phyloP scores from a whole-genome alignment of 2,797 vertebrate species.

The Acanthurus tractus region DNA sequence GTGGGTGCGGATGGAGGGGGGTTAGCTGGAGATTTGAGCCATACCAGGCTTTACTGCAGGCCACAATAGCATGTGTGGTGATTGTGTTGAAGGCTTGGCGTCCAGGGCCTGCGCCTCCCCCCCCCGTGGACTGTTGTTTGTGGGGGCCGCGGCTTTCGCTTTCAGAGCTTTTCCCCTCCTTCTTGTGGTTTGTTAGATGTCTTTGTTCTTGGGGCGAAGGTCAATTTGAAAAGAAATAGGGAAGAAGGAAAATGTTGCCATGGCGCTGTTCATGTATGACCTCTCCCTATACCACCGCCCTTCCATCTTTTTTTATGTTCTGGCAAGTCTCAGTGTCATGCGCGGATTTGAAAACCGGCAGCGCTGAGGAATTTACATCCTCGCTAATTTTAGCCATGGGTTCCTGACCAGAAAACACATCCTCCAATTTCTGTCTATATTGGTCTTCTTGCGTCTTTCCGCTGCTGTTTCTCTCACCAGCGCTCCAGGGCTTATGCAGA shows the following conservation, averaged over 20 bases:
- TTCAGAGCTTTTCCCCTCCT: constrained; percentile 73
- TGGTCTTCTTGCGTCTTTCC: constrained; percentile 79
- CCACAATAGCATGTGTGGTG: constrained; percentile 85
- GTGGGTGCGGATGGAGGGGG: constrained; percentile 51
- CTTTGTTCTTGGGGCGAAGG: constrained; percentile 77
- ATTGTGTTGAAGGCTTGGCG: constrained; percentile 82
- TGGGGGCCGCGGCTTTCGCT: constrained; percentile 77
- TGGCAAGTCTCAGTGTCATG: constrained; percentile 73
- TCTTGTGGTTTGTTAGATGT: constrained; percentile 80
- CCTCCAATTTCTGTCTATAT: constrained; percentile 88
- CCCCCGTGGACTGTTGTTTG: constrained; percentile 72
- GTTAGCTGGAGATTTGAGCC: constrained; percentile 68
- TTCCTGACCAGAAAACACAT: constrained; percentile 90
- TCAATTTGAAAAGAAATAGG: constrained; percentile 72
- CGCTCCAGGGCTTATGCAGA: constrained; percentile 51
- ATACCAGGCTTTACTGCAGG: constrained; percentile 78
- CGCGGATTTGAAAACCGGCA: constrained; percentile 72
- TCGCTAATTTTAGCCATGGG: constrained; percentile 87
- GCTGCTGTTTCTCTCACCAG: constrained; percentile 48
- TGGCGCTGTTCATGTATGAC: constrained; percentile 74
- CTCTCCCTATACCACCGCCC: constrained; percentile 72
- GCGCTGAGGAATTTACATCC: constrained; percentile 87
- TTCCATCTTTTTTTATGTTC: constrained; percentile 67
- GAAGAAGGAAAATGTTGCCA: constrained; percentile 66
- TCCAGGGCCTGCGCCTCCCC: constrained; percentile 69